Percentiles rank a stretch among this genome's conserved stretches.
Conservation (phyloP, 2,888 invertebrate genomes). For the Phragmatobia fuliginosa region DNA sequence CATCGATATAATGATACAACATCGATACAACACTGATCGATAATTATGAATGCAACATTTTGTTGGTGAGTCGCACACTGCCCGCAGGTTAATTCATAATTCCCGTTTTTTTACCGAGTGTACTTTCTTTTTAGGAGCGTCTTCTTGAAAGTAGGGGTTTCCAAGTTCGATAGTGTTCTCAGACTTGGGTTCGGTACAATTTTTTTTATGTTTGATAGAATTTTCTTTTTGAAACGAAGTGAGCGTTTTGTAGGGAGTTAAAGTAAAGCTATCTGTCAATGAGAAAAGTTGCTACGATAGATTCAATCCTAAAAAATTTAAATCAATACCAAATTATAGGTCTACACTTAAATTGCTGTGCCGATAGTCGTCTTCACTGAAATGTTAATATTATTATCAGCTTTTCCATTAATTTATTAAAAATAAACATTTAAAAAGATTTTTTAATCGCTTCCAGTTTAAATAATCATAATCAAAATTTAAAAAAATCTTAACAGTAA, state of each 20-base stretch:
- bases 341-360: background rate
- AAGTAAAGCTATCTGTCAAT: too few species aligned
- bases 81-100: conserved; percentile 69
- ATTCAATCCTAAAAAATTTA: background rate
- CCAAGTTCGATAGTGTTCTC: conserved; percentile 22
- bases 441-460: background rate
- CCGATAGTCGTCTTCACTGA: background rate
- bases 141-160: conserved; percentile 73
- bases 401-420: too few species aligned
- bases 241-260: background rate
- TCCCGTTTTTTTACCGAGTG: conserved; percentile 64
- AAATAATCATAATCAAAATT: too few species aligned
- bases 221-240: background rate
- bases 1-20: conserved; percentile 65
- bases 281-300: background rate
- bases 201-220: background rate
- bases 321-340: background rate
- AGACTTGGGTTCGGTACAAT: conserved; percentile 22
- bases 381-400: too few species aligned
- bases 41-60: conserved; percentile 82
- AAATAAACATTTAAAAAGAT: background rate
- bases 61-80: conserved; percentile 71
- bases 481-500: too few species aligned
- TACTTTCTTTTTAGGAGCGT: conserved; percentile 80
- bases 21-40: conserved; percentile 70